Percentiles rank a stretch among this genome's conserved stretches.
Conservation (phyloP, 2,888 invertebrate genomes). For the Tetramorium bicarinatum region DNA sequence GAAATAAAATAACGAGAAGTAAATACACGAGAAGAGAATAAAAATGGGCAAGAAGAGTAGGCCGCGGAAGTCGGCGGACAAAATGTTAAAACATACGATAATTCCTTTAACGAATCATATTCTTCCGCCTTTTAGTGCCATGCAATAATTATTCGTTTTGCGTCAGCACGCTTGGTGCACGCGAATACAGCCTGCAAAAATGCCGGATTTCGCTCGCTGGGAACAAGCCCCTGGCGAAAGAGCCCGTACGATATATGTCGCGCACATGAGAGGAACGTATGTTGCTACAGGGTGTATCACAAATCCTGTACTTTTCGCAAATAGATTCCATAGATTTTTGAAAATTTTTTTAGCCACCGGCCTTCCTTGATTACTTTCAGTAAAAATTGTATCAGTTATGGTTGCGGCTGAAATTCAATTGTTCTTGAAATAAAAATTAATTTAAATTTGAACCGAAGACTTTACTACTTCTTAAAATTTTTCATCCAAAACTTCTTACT, state of each 20-base stretch:
- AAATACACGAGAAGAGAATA: slow-evolving; percentile 4
- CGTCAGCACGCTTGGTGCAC: slow-evolving; percentile 4
- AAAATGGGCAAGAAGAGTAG: slow-evolving; percentile 14
- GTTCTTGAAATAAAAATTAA: not conserved
- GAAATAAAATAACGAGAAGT: slow-evolving; percentile 24
- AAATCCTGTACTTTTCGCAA: not conserved
- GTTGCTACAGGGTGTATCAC: slow-evolving; percentile 40
- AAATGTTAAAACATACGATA: slow-evolving; percentile 50
- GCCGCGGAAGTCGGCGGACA: not conserved
- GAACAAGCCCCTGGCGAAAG: slow-evolving; percentile 30
- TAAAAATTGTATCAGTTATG: not conserved
- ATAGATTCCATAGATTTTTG: not conserved
- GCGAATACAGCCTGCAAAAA: slow-evolving; percentile 27
- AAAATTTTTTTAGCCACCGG: not conserved
- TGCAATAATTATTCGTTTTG: slow-evolving; percentile 52
- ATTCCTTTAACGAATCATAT: slow-evolving; percentile 49
- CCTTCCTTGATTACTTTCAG: not conserved
- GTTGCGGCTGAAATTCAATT: not conserved
- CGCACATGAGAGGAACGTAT: slow-evolving; percentile 21
- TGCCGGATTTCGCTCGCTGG: slow-evolving; percentile 34
- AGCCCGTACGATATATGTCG: slow-evolving; percentile 29
- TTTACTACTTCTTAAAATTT: not conserved
- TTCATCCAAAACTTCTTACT: not conserved
- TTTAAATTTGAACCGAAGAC: not conserved
- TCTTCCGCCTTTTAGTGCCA: slow-evolving; percentile 38